These are phyloP conservation scores for Pedetes capensis DNA, from an alignment of 2,113 vertebrate genomes.

Conservation along the genomic window DNA sequence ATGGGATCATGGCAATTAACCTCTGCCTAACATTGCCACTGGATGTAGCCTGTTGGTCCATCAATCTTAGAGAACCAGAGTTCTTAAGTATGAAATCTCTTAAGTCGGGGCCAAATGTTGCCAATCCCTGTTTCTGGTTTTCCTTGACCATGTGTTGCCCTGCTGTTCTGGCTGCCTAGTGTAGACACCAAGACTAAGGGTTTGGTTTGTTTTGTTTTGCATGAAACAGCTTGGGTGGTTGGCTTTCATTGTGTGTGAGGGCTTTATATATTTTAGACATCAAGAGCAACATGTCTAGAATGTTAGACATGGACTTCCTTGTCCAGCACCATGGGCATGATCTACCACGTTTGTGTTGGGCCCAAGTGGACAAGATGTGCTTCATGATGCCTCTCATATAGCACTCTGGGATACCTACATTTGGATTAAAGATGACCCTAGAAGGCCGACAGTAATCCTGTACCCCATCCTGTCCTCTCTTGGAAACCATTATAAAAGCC, in stretches of 20 bases:
- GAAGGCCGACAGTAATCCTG: not conserved
- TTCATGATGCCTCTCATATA: not conserved
- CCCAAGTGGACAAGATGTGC: not conserved
- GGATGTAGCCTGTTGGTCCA: not conserved
- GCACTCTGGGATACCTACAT: not conserved
- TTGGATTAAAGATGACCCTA: not conserved
- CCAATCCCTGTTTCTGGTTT: not conserved
- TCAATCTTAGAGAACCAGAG: not conserved
- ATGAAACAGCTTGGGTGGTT: not conserved
- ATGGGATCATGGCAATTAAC: not conserved
- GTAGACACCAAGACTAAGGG: not conserved
- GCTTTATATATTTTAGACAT: no score
- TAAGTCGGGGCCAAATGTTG: not conserved
- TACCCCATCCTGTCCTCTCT: not conserved
- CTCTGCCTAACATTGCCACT: not conserved
- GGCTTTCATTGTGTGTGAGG: not conserved
- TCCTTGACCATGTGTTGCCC: not conserved
- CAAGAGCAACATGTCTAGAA: not conserved
- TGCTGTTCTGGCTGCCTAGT: not conserved
- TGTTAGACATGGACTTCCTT: not conserved
- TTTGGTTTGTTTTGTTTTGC: no score
- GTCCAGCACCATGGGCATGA: not conserved
- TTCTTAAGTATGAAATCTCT: not conserved
- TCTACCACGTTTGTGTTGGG: not conserved
- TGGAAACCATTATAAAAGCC: not conserved